phyloP scores from a whole-genome alignment of 2,797 vertebrate species.

The Hephaestus fuliginosus region DNA sequence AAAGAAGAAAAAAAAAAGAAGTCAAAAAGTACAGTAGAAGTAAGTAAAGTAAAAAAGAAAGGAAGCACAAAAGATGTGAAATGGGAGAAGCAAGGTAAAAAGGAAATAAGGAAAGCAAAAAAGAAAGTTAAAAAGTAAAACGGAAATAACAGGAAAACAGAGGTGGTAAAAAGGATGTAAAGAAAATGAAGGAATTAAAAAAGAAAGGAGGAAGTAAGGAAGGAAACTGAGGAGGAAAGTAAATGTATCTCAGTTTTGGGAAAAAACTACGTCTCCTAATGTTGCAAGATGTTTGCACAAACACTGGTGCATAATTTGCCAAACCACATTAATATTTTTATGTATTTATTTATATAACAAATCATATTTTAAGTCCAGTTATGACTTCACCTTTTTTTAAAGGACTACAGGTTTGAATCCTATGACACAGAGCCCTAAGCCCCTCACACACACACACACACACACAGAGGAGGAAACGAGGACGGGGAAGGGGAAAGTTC shows the following conservation, averaged over 20 bases:
- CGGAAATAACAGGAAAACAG: neutral
- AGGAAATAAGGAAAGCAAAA: neutral
- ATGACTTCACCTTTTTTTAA: neutral
- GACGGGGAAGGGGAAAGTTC: constrained; percentile 26
- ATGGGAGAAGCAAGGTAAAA: no score
- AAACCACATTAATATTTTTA: neutral
- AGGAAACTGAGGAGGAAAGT: no score
- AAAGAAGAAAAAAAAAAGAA: neutral
- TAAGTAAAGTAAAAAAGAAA: neutral
- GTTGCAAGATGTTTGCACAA: neutral
- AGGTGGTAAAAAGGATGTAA: neutral
- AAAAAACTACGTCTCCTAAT: neutral
- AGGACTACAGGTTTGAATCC: constrained; percentile 13
- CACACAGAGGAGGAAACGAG: constrained; percentile 11
- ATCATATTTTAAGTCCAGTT: neutral
- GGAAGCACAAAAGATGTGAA: neutral
- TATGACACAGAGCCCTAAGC: constrained; percentile 54
- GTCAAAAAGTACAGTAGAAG: neutral
- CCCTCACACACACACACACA: constrained; percentile 18
- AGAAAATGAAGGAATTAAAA: neutral
- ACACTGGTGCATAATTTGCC: neutral
- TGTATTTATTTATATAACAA: no score
- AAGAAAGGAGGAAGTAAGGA: neutral
- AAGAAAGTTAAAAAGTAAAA: neutral
- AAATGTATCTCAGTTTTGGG: no score